Percentiles rank a stretch among this genome's conserved stretches.
Evolutionary conservation across 2,113 vertebrate species (phyloP).

Genomic region (Anoura caudifer): DNA sequence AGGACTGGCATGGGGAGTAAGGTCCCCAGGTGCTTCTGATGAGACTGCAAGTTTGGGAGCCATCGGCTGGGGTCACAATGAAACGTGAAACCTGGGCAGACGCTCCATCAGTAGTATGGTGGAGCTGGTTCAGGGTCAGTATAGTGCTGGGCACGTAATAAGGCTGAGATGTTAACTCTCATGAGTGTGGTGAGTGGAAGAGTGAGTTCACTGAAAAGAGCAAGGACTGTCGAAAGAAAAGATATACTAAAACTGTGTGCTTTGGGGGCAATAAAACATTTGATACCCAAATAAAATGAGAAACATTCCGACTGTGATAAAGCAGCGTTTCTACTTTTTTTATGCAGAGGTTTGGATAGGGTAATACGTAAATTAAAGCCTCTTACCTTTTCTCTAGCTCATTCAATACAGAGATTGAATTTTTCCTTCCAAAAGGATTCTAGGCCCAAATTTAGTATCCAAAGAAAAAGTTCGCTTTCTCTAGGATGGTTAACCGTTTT

Average conservation of each 20-base stretch:
- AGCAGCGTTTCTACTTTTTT: not conserved
- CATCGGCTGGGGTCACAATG: not conserved
- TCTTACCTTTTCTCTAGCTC: slow-evolving; percentile 35
- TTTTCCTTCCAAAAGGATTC: slow-evolving; percentile 45
- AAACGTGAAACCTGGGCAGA: not conserved
- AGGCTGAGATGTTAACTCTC: not conserved
- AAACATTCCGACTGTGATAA: not conserved
- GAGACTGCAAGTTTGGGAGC: not conserved
- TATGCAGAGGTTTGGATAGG: not conserved
- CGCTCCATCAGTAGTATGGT: not conserved
- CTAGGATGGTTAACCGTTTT: not conserved
- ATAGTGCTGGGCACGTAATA: too few species aligned
- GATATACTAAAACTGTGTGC: not conserved
- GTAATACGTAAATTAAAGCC: slow-evolving; percentile 2
- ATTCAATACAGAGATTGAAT: slow-evolving; percentile 23
- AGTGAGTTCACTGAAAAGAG: not conserved
- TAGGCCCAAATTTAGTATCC: slow-evolving; percentile 28
- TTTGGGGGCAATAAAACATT: not conserved
- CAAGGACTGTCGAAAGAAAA: not conserved
- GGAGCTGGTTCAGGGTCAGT: not conserved
- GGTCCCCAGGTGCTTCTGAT: not conserved
- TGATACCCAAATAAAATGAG: not conserved
- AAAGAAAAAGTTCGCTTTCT: slow-evolving; percentile 23
- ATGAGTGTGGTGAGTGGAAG: not conserved
- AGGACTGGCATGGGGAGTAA: not conserved